These are phyloP conservation scores for Cyprinus carpio DNA, from an alignment of 2,113 vertebrate species.

Conservation along the genomic window DNA sequence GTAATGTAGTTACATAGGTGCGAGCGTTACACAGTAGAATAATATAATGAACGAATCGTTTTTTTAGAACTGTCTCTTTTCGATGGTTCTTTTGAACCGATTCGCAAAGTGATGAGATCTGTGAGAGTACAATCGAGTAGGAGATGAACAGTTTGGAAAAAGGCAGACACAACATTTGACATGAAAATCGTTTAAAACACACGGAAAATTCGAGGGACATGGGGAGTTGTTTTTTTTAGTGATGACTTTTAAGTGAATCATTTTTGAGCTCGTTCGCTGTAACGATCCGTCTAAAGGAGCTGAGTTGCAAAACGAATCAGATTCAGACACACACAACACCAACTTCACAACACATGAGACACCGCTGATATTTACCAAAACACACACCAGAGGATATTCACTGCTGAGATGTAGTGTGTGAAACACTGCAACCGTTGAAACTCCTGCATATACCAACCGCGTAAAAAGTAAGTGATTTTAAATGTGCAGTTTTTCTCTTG, in stretches of 20 bases:
- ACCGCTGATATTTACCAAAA: background rate
- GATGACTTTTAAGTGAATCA: background rate
- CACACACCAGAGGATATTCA: background rate
- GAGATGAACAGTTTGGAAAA: background rate
- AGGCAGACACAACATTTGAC: background rate
- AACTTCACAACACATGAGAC: background rate
- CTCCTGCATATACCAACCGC: background rate
- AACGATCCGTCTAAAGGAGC: background rate
- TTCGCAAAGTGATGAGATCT: background rate
- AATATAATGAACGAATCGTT: background rate
- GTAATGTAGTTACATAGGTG: background rate
- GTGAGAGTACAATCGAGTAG: background rate
- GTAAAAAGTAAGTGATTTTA: constrained; percentile 4
- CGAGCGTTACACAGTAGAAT: background rate
- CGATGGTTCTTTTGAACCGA: background rate
- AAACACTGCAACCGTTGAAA: background rate
- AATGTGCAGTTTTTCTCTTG: background rate
- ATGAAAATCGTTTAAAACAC: background rate
- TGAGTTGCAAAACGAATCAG: background rate
- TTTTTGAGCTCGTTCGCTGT: background rate
- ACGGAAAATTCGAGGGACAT: background rate
- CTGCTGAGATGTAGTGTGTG: background rate
- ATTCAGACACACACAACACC: background rate
- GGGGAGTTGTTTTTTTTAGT: background rate
- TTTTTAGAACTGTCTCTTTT: constrained; percentile 7